These are phyloP conservation scores for Sphinx pinastri DNA, from an alignment of 2,888 invertebrate genomes.

Conservation along the genomic window DNA sequence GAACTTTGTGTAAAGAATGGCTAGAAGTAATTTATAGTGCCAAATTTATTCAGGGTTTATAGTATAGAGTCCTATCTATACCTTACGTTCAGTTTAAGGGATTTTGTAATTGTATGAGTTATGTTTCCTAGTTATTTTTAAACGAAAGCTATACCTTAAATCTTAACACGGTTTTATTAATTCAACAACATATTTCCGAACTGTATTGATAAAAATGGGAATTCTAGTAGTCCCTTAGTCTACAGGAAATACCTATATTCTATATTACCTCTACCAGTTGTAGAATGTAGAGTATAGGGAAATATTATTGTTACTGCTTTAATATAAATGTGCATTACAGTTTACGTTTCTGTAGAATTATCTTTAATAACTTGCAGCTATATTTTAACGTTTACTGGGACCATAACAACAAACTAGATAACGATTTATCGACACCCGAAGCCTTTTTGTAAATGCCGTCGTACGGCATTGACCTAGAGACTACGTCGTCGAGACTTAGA, in stretches of 20 bases:
- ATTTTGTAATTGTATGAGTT: too few species aligned
- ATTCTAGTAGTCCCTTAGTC: background rate
- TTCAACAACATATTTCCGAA: background rate
- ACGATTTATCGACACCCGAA: background rate
- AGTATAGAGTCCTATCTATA: too few species aligned
- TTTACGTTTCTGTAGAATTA: background rate
- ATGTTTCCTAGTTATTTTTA: too few species aligned
- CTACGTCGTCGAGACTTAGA: background rate
- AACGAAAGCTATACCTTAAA: too few species aligned
- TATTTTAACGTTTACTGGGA: background rate
- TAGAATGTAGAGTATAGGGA: too few species aligned
- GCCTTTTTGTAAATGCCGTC: background rate
- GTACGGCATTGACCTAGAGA: slow-evolving; percentile 7
- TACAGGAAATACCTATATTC: background rate
- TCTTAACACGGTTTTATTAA: too few species aligned
- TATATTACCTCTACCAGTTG: too few species aligned
- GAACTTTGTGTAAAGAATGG: background rate
- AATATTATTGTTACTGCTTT: too few species aligned
- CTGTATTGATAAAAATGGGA: background rate
- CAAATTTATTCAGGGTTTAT: background rate
- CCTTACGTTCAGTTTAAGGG: too few species aligned
- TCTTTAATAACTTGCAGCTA: background rate
- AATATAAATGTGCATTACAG: background rate
- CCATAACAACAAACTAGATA: background rate
- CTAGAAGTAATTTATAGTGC: background rate